These are phyloP conservation scores for Beroe ovata DNA, from an alignment of 37 sponge, comb jelly and placozoan genomes.

Conservation along the genomic window DNA sequence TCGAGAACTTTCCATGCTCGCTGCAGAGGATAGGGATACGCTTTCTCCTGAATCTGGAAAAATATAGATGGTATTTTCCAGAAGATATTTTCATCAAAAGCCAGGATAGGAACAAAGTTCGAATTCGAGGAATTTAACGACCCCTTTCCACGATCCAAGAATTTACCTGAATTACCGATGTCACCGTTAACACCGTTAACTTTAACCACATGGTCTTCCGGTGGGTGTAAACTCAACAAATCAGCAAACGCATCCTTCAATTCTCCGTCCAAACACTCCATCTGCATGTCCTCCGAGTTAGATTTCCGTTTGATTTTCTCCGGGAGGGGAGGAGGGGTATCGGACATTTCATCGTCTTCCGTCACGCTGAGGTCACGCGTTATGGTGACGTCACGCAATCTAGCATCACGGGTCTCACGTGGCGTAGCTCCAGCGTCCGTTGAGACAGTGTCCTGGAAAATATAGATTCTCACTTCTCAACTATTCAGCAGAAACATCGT, in stretches of 20 bases:
- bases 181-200: constrained; percentile 5
- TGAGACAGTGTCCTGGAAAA: too few species aligned
- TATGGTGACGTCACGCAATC: background rate
- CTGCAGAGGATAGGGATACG: constrained; percentile 9
- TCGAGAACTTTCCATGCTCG: constrained; percentile 29
- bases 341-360: background rate
- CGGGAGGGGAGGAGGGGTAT: background rate
- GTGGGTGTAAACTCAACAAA: constrained; percentile 34
- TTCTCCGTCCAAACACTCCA: constrained; percentile 31
- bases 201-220: background rate
- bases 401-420: background rate
- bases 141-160: too few species aligned
- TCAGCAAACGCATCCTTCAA: constrained; percentile 54
- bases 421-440: too few species aligned
- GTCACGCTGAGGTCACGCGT: background rate
- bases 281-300: constrained; percentile 1
- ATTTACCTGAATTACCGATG: background rate
- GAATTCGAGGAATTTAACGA: too few species aligned
- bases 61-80: too few species aligned
- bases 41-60: background rate
- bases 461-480: too few species aligned
- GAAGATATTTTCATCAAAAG: too few species aligned
- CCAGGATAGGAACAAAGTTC: too few species aligned
- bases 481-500: too few species aligned
- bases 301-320: background rate